Conservation (phyloP, 2,797 vertebrate genomes). For the Ptychobarbus kaznakovi region DNA sequence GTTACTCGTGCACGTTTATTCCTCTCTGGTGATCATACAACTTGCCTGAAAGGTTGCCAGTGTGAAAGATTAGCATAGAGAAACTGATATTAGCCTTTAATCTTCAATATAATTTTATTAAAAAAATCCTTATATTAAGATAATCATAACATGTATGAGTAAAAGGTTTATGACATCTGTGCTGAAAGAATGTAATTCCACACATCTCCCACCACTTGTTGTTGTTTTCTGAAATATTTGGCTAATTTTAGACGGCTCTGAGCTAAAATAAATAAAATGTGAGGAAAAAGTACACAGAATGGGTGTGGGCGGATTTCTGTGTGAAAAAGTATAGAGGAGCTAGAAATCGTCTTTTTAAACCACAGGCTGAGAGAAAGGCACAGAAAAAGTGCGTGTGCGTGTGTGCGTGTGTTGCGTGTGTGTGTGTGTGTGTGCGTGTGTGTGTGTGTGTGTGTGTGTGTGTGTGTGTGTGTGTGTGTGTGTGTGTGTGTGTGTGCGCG, state of each 20-base stretch:
- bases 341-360: conserved; percentile 4
- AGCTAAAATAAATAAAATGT: neutral
- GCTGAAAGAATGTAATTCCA: neutral
- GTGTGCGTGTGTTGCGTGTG: neutral
- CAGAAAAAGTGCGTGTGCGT: neutral
- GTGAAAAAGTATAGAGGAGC: neutral
- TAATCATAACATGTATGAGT: neutral
- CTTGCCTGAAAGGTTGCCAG: neutral
- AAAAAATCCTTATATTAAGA: neutral
- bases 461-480: neutral
- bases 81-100: neutral
- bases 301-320: neutral
- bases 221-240: neutral
- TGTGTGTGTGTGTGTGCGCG: conserved; percentile 2
- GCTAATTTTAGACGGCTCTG: neutral
- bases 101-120: neutral
- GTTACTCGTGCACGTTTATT: neutral
- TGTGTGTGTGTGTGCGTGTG: neutral
- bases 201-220: neutral
- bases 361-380: neutral
- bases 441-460: neutral
- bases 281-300: neutral
- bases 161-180: neutral
- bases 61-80: neutral
- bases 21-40: neutral